Conservation (phyloP, 2,888 invertebrate species). For the Gryllus longicercus region DNA sequence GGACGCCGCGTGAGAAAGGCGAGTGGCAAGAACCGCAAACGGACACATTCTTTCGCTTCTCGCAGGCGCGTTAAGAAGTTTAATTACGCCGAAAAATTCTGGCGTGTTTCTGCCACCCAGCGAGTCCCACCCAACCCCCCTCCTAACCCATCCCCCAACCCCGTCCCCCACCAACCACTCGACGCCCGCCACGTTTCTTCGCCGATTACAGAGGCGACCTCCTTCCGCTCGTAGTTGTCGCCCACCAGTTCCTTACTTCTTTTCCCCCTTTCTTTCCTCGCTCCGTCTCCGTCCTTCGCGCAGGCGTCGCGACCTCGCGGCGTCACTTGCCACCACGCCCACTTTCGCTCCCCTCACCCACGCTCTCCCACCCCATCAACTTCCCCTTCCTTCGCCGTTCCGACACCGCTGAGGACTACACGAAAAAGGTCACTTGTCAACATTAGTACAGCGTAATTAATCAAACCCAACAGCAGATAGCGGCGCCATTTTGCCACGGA, state of each 20-base stretch:
- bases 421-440: constrained; percentile 17
- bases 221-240: neutral
- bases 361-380: neutral
- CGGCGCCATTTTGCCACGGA: constrained; percentile 1
- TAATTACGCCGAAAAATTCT: neutral
- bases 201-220: neutral
- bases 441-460: constrained; percentile 17
- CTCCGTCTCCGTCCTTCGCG: no score
- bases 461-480: constrained; percentile 17
- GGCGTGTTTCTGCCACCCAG: no score
- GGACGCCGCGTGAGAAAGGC: no score
- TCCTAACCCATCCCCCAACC: neutral
- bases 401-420: neutral
- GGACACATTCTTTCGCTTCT: neutral
- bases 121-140: neutral
- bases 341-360: neutral
- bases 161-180: neutral
- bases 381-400: neutral
- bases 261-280: no score
- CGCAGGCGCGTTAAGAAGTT: constrained; percentile 1
- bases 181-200: neutral
- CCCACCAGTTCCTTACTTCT: no score
- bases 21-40: no score
- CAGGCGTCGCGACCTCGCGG: no score
- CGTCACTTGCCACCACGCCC: no score